phyloP scores from a whole-genome alignment of 1,140 invertebrate species.

The Drosophila serrata region DNA sequence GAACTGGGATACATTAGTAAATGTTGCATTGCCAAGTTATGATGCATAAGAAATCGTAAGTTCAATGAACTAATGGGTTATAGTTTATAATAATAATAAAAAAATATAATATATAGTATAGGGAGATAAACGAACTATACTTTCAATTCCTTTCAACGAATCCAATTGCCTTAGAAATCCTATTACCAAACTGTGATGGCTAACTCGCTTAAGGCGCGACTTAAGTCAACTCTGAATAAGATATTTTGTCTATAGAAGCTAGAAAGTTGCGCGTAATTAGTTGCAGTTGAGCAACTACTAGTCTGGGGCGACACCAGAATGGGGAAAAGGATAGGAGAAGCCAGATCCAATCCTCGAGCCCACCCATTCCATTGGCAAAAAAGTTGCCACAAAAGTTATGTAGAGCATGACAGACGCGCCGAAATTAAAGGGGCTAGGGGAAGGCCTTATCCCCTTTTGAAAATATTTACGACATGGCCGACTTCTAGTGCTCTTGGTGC shows the following conservation, averaged over 20 bases:
- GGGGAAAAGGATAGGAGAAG: constrained; percentile 17
- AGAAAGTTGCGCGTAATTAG: constrained; percentile 69
- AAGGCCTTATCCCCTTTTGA: not conserved
- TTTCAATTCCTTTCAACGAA: not conserved
- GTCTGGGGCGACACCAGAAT: constrained; percentile 24
- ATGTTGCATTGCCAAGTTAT: not conserved
- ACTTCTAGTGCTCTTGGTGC: not conserved
- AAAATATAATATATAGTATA: not conserved
- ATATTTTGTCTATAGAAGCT: constrained; percentile 56
- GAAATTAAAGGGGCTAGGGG: constrained; percentile 22
- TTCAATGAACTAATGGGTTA: not conserved
- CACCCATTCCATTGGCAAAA: constrained; percentile 10
- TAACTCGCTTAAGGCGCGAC: constrained; percentile 28
- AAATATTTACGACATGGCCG: constrained; percentile 58
- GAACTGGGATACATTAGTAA: not conserved
- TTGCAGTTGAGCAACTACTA: constrained; percentile 66
- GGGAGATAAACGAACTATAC: not conserved
- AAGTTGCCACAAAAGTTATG: constrained; percentile 58
- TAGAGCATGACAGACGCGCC: constrained; percentile 47
- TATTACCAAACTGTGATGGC: constrained; percentile 12
- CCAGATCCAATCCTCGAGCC: constrained; percentile 3
- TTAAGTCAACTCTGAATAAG: constrained; percentile 48
- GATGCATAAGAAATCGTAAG: not conserved
- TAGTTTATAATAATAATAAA: not conserved
- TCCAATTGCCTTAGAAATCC: not conserved